These are phyloP conservation scores for Pampus argenteus DNA, from an alignment of 2,797 vertebrate species.

Conservation along the genomic window DNA sequence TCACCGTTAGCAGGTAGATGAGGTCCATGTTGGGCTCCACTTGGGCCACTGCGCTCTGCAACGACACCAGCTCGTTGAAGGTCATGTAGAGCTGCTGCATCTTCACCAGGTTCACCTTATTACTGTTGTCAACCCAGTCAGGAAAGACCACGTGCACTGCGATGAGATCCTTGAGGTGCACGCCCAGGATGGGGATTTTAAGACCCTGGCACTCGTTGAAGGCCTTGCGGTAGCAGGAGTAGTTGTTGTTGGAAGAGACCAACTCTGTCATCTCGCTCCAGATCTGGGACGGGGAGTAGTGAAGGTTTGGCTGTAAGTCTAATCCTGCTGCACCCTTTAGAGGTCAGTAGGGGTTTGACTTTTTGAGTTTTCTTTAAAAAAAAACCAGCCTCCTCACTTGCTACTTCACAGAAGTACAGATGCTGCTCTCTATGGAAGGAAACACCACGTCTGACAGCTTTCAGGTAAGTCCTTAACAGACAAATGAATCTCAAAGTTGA, in stretches of 20 bases:
- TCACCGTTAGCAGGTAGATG: constrained; percentile 94
- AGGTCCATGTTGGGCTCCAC: constrained; percentile 98
- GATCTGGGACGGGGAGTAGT: constrained; percentile 79
- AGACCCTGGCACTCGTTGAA: constrained; percentile 93
- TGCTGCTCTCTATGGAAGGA: no score
- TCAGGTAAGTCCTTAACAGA: no score
- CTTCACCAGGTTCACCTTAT: constrained; percentile 95
- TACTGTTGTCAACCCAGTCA: constrained; percentile 91
- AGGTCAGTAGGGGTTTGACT: no score
- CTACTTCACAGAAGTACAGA: no score
- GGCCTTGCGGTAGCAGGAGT: constrained; percentile 94
- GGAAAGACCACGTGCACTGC: constrained; percentile 95
- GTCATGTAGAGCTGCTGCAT: constrained; percentile 98
- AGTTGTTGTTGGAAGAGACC: constrained; percentile 97
- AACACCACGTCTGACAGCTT: no score
- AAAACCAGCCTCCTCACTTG: no score
- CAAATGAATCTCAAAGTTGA: no score
- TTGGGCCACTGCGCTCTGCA: constrained; percentile 91
- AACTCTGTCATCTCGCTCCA: constrained; percentile 98
- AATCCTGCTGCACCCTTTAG: no score
- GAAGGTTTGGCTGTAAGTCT: neutral
- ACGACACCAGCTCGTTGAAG: constrained; percentile 93
- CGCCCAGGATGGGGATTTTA: constrained; percentile 97
- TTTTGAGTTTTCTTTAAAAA: no score
- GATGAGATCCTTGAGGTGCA: constrained; percentile 98